Conservation (phyloP, 2,888 invertebrate species). For the Abrostola tripartita region DNA sequence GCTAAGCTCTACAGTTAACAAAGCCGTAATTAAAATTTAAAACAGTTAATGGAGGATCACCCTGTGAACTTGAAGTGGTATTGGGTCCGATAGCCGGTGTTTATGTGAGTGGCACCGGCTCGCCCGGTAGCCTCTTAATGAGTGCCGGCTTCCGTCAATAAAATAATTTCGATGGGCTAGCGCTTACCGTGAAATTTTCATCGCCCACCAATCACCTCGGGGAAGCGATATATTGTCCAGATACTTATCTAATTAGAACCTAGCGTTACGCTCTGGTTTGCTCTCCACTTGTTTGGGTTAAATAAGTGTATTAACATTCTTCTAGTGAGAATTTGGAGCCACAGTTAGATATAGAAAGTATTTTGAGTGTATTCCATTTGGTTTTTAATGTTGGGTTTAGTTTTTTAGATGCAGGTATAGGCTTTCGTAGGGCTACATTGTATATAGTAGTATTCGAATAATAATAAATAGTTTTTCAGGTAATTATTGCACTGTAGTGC, state of each 20-base stretch:
- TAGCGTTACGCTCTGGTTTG: constrained; percentile 64
- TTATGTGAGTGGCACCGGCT: constrained; percentile 67
- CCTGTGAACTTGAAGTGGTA: constrained; percentile 54
- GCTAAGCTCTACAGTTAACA: too few species aligned
- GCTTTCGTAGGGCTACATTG: too few species aligned
- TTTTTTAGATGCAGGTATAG: background rate
- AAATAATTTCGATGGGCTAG: constrained; percentile 61
- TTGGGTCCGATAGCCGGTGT: constrained; percentile 61
- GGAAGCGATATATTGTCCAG: constrained; percentile 71
- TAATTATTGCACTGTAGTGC: too few species aligned
- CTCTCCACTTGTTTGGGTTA: constrained; percentile 53
- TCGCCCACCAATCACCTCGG: constrained; percentile 61
- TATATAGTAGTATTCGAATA: too few species aligned
- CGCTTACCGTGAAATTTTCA: constrained; percentile 70
- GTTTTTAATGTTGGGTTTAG: background rate
- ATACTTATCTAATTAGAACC: constrained; percentile 72
- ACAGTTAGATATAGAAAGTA: constrained; percentile 20
- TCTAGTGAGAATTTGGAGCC: constrained; percentile 43
- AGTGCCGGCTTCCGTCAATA: constrained; percentile 78
- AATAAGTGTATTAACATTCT: constrained; percentile 50
- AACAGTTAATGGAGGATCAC: constrained; percentile 19
- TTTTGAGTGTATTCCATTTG: constrained; percentile 4
- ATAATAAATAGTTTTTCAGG: too few species aligned
- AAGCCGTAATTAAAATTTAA: too few species aligned
- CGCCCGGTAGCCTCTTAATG: constrained; percentile 79